Base-by-base conservation (phyloP, 2,113 vertebrate genomes). In the Alligator mississippiensis region DNA sequence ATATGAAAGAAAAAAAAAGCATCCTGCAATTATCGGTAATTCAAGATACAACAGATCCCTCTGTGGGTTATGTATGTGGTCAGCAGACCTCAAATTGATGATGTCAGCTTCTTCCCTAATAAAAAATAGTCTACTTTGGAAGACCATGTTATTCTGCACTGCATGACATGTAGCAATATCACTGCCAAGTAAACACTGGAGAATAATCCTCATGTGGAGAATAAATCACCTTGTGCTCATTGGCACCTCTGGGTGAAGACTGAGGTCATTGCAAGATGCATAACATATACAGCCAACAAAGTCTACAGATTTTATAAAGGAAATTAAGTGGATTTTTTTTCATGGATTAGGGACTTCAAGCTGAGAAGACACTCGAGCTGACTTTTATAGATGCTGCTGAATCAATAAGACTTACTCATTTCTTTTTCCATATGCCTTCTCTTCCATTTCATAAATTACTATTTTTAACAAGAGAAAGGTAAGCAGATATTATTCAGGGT, bases 391-490 rank as follows among this genome's bases (percentile, higher is more conserved):
- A 82, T 95, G 78, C 18, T 9, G 83, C 10, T 90, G 86, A 97
- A 94, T 97, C 96, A 97, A 96, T 97, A 96, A 93, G 28, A 68
- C 76, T 81, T 70, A 85, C 90, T 90, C 28, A 21, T 92, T 90
- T 55, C 85, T 68, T 95, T 60, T 91, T 79, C 64, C 59, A 55
- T 63, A 84, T 88, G 38, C 77, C 16, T 82, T 24, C 58, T 90
- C 18, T 93, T 77, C 62, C 57, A 86, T 94, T 96, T 96, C 18
- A 96, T 82, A 95, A 95, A 88, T 89, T 84, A 6, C 11, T 87
- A 85, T 92, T 97, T 97, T 97, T 97, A 95, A 93, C 77, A 90
- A 84, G 66, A 76, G 88, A 93, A 93, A 96, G 91, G 59, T 88
- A 95, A 96, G 86, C 81, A 90, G 85, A 58, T 95, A 85, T 90